phyloP scores from a whole-genome alignment of 2,797 vertebrate genomes.

The Sciaenops ocellatus region DNA sequence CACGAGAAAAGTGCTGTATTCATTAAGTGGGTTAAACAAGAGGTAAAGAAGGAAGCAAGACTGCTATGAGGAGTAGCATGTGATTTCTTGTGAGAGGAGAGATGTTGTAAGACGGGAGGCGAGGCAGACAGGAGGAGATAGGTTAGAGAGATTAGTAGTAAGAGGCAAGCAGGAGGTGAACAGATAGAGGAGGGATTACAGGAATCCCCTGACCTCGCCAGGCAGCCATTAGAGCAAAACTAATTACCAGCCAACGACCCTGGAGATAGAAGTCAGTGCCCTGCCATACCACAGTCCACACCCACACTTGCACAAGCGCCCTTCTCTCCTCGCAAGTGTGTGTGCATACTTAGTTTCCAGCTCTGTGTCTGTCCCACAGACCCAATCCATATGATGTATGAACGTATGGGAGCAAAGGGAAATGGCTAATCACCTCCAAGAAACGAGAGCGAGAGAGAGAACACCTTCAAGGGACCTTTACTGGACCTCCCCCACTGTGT shows the following conservation, averaged over 20 bases:
- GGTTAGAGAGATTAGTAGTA: constrained; percentile 75
- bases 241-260: constrained; percentile 78
- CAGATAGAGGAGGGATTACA: constrained; percentile 79
- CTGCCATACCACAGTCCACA: constrained; percentile 61
- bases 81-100: constrained; percentile 61
- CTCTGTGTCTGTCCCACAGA: constrained; percentile 38
- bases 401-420: constrained; percentile 63
- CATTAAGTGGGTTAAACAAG: constrained; percentile 7
- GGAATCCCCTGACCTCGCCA: constrained; percentile 77
- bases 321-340: constrained; percentile 33
- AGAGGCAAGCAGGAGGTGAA: constrained; percentile 75
- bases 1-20: background rate
- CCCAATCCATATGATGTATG: constrained; percentile 65
- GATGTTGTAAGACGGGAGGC: constrained; percentile 47
- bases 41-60: constrained; percentile 13
- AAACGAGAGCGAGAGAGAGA: constrained; percentile 27
- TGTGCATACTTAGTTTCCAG: constrained; percentile 44
- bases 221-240: constrained; percentile 81
- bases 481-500: constrained; percentile 18
- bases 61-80: constrained; percentile 10
- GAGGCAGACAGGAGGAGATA: constrained; percentile 61
- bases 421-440: constrained; percentile 64
- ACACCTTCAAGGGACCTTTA: constrained; percentile 59
- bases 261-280: constrained; percentile 71
- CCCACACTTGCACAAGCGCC: constrained; percentile 45